Evolutionary conservation across 2,797 vertebrate genomes (phyloP), one percentile per base, ranked within the genome.

Genomic region (Muscicapa comitata): DNA sequence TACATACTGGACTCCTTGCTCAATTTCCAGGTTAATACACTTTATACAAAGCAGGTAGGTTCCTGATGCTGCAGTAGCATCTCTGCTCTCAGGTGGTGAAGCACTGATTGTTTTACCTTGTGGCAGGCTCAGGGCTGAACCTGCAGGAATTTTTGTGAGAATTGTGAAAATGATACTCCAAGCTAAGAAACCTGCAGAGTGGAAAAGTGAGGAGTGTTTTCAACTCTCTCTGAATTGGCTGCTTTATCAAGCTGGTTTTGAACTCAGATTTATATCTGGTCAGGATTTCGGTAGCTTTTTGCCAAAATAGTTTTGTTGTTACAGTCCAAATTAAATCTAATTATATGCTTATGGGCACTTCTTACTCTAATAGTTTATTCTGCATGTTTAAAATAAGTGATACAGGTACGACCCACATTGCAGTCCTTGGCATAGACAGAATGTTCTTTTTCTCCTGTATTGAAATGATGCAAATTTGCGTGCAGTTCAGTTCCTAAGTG

Each of bases 321-420:
- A 29, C 15, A 13, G 9, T 61, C 59, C 25, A 57, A 16, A 35
- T 73, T 66, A 68, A 51, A 51, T 5, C 2, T 19, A 28, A 21
- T 40, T 13, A 28, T 7, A 35, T 38, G 11, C 23, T 47, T 43
- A 25, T 3, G 11, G 29, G 10, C 13, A 42, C 10, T 57, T 80
- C 47, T 28, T 43, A 51, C 16, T 79, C 3, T 0, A 17, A 3
- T 19, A 53, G 6, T 18, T 76, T 62, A 29, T 85, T 78, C 43
- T 50, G 3, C 0, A 0, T 40, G 8, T 59, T 5, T 65, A 24
- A 47, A 66, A 25, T 38, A 58, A 51, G 16, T 37, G 24, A 10
- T 10, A 8, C 8, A 42, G 23, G 35, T 21, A 26, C 11, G 35
- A 19, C 29, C 55, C 2, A 2, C 14, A 1, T 71, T 86, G 53